Evolutionary conservation across 2,797 vertebrate species (phyloP).

Genomic region (Thaleichthys pacificus): DNA sequence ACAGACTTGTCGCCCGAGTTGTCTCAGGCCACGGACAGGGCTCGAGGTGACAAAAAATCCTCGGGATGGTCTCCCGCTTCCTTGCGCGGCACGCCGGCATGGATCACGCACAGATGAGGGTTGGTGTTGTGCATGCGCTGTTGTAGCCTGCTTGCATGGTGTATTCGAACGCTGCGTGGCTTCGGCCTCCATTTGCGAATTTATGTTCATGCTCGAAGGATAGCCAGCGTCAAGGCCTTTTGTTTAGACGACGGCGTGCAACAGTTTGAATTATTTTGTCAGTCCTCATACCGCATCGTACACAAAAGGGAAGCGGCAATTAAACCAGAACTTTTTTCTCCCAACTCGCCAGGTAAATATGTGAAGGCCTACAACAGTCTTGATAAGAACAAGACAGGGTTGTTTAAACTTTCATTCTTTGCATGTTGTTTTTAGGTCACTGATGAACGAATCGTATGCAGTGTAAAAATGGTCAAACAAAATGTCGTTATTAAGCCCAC

Average conservation of each 20-base stretch:
- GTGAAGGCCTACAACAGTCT: background rate
- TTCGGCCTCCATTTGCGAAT: constrained; percentile 74
- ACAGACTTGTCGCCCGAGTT: constrained; percentile 56
- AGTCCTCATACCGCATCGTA: constrained; percentile 33
- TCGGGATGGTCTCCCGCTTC: constrained; percentile 67
- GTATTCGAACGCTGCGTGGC: constrained; percentile 64
- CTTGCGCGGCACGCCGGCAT: constrained; percentile 44
- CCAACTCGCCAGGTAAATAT: background rate
- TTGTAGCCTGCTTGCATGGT: constrained; percentile 55
- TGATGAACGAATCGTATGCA: background rate
- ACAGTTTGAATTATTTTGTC: constrained; percentile 56
- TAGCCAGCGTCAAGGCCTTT: constrained; percentile 23
- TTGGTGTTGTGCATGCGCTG: constrained; percentile 69
- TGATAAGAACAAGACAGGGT: background rate
- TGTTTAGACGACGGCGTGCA: constrained; percentile 49
- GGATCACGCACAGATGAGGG: constrained; percentile 77
- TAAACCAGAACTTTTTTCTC: constrained; percentile 63
- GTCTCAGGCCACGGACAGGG: constrained; percentile 36
- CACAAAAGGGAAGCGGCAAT: constrained; percentile 44
- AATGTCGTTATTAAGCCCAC: too few species aligned
- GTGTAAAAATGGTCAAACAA: too few species aligned
- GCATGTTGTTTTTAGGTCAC: constrained; percentile 1
- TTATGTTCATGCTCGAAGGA: constrained; percentile 67
- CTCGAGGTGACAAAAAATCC: constrained; percentile 51
- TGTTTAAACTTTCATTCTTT: constrained; percentile 1